phyloP scores from a whole-genome alignment of 2,113 vertebrate species.

The Corynorhinus townsendii region DNA sequence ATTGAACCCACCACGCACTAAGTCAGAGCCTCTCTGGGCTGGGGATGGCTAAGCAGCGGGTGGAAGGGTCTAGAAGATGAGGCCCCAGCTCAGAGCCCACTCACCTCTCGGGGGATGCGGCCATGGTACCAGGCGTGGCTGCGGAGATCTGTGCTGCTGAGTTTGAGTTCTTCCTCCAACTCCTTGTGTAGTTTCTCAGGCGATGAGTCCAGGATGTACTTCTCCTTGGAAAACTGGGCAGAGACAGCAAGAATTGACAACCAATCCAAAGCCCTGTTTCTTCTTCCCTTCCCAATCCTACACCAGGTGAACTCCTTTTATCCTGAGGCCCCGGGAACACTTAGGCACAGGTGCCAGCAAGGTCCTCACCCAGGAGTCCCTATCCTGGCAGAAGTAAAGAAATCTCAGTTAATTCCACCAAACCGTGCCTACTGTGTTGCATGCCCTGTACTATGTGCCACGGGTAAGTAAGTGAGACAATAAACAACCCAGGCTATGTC shows the following conservation, averaged over 20 bases:
- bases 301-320: neutral
- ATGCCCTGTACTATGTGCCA: neutral
- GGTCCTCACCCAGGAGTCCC: neutral
- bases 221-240: slow-evolving; percentile 97
- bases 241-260: neutral
- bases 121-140: slow-evolving; percentile 99
- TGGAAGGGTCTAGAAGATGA: neutral
- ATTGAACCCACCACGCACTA: neutral
- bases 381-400: neutral
- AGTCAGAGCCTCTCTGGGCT: neutral
- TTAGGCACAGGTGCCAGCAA: neutral
- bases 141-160: slow-evolving; percentile 93
- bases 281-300: neutral
- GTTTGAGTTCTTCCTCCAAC: slow-evolving; percentile 96
- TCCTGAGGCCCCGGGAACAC: neutral
- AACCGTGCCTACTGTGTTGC: neutral
- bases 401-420: neutral
- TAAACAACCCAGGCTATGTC: neutral
- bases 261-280: neutral
- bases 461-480: too few relatives aligned
- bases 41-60: neutral
- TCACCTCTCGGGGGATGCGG: slow-evolving; percentile 95
- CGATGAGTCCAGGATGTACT: slow-evolving; percentile 96
- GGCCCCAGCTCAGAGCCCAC: neutral
- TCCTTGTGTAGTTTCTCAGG: slow-evolving; percentile 97